Evolutionary conservation across 2,113 vertebrate genomes (phyloP), one percentile per base, ranked within the genome.

Genomic region (Calypte anna): DNA sequence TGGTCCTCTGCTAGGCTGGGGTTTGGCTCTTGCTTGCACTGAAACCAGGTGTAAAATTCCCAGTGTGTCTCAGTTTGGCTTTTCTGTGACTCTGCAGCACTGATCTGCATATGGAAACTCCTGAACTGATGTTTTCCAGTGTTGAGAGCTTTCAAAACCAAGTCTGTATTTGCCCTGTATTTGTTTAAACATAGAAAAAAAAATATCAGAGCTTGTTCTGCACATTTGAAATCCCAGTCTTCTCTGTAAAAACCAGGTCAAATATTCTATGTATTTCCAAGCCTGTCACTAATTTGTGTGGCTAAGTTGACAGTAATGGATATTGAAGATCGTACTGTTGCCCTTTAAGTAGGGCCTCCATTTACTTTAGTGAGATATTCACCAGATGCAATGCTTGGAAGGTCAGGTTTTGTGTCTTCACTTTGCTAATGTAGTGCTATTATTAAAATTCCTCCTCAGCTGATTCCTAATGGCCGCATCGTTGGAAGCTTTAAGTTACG

Each of bases 151-250:
- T 93, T 92, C 59, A 79, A n/a, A 94, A 70, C 16, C 0, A 4
- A 53, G 12, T 18, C 50, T 48, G 8, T 30, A 15, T 57, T 92
- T 53, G n/a, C 30, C 43, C 55, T 55, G 31, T 44, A 58, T 91
- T 95, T 91, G 57, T 80, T 95, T 67, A 87, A 95, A 77, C 89
- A 31, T 2, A 68, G 33, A 22, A 59, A 61, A 54, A 85, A 72
- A 87, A 72, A 76, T 59, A 91, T 62, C 6, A 3, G 46, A 63
- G 10, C 70, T 43, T 27, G 6, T 50, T 83, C 72, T 53, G 22
- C 18, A 15, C 30, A 57, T 75, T 67, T 90, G 76, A 92, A 80
- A 95, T 87, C 58, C 72, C 46, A 66, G 9, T 31, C 51, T 78
- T 93, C 51, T 82, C 30, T 12, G 51, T 57, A 80, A 25, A 93